Conservation (phyloP, 2,113 vertebrate genomes). For the Psephotus haematonotus region DNA sequence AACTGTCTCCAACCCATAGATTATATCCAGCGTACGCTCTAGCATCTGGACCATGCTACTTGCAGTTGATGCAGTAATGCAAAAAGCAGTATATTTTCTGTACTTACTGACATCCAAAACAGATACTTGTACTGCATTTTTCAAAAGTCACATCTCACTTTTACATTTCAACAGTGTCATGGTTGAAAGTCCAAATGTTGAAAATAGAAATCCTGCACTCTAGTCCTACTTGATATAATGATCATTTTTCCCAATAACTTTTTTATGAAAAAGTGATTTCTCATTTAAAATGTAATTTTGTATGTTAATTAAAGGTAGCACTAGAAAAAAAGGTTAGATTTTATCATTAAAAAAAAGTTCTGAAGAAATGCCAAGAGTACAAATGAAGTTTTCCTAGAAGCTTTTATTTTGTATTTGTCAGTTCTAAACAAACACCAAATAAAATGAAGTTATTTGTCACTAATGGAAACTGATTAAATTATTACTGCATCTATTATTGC, state of each 20-base stretch:
- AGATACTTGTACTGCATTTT: fast-evolving
- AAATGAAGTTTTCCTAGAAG: neutral
- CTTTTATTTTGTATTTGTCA: neutral
- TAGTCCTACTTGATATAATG: neutral
- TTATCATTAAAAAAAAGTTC: neutral
- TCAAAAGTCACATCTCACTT: neutral
- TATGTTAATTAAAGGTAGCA: neutral
- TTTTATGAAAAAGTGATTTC: neutral
- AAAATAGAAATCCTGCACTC: neutral
- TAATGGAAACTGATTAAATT: neutral
- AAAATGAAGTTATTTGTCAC: neutral
- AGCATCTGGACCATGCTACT: neutral
- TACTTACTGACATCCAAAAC: fast-evolving
- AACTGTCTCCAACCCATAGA: neutral
- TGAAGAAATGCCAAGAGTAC: neutral
- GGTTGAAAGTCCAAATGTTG: neutral
- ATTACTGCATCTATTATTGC: neutral
- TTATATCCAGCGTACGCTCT: neutral
- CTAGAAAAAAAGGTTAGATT: neutral
- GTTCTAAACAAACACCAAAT: neutral
- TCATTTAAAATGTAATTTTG: neutral
- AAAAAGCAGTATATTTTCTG: neutral
- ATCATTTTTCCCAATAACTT: neutral
- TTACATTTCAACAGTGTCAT: neutral
- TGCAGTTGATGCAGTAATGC: neutral